Evolutionary conservation across 1,140 invertebrate genomes (phyloP), one percentile per base, ranked within the genome.

Genomic region (Caligus rogercresseyi): DNA sequence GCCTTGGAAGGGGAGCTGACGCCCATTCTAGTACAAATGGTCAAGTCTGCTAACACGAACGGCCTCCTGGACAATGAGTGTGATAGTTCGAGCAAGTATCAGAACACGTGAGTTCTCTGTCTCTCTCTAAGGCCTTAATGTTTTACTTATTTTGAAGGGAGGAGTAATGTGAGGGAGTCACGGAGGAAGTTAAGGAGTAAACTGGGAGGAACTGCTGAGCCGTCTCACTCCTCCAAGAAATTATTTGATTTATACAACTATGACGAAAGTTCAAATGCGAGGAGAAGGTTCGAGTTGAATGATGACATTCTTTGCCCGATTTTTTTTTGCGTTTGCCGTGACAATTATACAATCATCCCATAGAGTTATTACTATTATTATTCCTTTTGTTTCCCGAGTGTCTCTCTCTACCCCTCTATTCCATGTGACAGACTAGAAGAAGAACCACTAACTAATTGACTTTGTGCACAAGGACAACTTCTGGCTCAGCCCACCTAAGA

Each of bases 1-100:
- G 96, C 95, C 0, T 72, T 99, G 26, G 96, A 99, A 76, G 96
- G 95, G 11, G 94, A 99, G 74, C 76, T 99, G 1, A 96, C 96
- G 0, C 96, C 96, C 0, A 99, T 99, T 72, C 75, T 99, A 15
- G 93, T 98, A 14, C 96, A 99, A 75, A 99, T 99, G 96, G 96
- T 99, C 0, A 98, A 99, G 73, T 68, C 94, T 88, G 94, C 94
- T 1, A 97, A 99, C 71, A 98, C 94, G 0, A 98, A 98, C 75
- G 94, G 95, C 2, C 73, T 99, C 13, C 73, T 99, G 23, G 95
- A 99, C 72, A 96, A 98, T 71, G 94, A 98, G 72, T 92, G 90
- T 70, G 92, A 95, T 73, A 15, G 57, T 13, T 91, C 88, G 19
- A 89, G 86, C 69, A 95, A 95, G 76, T 89, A 87, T 71, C 90